Evolutionary conservation across 2,797 vertebrate species (phyloP), one percentile per base, ranked within the genome.

Genomic region (Poecile montanus): DNA sequence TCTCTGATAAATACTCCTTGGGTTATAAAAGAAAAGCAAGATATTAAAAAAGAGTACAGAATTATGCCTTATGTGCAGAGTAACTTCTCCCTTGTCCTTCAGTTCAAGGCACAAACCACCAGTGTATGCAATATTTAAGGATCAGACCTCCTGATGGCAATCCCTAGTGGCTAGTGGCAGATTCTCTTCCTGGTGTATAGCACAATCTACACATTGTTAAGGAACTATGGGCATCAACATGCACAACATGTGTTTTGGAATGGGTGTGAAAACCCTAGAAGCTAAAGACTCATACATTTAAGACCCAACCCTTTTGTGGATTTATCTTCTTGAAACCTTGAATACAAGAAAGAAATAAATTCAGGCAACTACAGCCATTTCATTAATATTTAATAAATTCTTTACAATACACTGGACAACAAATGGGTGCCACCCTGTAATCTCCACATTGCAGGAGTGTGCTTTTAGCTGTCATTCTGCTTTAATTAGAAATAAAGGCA

Each of bases 291-390:
- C 2, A 9, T 23, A 5, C 48, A 17, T 32, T 60, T 47, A 66
- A 74, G 16, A 25, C 6, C 6, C 0, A 1, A 14, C 0, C 1
- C 2, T 50, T 65, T 44, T 50, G 30, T 44, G 5, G 3, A 11
- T 62, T 58, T 27, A 51, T 13, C 8, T 74, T 83, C 47, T 25
- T 40, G 9, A 17, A 51, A 42, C 9, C 3, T 25, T 48, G 36
- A 77, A 45, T 40, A 34, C 15, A 23, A 60, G 61, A 63, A 56
- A 23, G 2, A 4, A 25, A 44, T 40, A 72, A 42, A 16, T 11
- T 34, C 32, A 53, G 34, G 15, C 15, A 77, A 36, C 7, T 48
- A 10, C 14, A 9, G 2, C 4, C 7, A 1, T 20, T 77, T 74
- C 34, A 40, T 34, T 74, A 36, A 25, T 48, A 61, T 32, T 71